Evolutionary conservation across 2,113 vertebrate species (phyloP).

Genomic region (Hiodon tergisus): DNA sequence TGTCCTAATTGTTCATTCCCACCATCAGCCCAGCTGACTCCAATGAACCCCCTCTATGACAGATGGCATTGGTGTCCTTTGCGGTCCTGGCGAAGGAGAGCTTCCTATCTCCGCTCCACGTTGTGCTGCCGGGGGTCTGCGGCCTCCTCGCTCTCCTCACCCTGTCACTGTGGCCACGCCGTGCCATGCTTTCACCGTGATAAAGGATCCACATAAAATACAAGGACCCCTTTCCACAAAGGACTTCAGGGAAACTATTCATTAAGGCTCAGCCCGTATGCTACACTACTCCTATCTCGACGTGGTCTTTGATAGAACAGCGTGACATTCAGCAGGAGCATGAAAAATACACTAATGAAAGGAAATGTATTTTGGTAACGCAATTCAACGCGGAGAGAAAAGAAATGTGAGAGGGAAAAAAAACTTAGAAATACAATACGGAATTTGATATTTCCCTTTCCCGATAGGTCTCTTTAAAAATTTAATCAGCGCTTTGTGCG

Average conservation of each 20-base stretch:
- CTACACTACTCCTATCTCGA: neutral
- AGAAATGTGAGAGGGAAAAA: neutral
- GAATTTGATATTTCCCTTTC: neutral
- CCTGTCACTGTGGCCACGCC: neutral
- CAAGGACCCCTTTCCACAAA: neutral
- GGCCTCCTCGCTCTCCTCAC: neutral
- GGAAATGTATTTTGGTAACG: neutral
- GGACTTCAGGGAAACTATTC: constrained; percentile 2
- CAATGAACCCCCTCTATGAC: neutral
- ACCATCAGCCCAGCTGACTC: neutral
- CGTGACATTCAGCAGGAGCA: neutral
- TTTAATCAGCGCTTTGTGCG: neutral
- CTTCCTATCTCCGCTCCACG: neutral
- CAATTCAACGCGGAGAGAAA: neutral
- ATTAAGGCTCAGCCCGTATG: constrained; percentile 3
- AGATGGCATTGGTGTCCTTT: constrained; percentile 11
- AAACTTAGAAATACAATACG: neutral
- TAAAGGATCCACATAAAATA: constrained; percentile 5
- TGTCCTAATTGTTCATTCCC: neutral
- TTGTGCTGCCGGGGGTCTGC: neutral
- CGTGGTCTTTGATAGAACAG: too few species aligned
- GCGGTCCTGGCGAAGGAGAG: neutral
- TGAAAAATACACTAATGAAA: neutral
- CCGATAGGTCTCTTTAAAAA: neutral
- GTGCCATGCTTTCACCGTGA: neutral